Evolutionary conservation across 2,797 vertebrate genomes (phyloP), one percentile per base, ranked within the genome.

Genomic region (Martes flavigula): DNA sequence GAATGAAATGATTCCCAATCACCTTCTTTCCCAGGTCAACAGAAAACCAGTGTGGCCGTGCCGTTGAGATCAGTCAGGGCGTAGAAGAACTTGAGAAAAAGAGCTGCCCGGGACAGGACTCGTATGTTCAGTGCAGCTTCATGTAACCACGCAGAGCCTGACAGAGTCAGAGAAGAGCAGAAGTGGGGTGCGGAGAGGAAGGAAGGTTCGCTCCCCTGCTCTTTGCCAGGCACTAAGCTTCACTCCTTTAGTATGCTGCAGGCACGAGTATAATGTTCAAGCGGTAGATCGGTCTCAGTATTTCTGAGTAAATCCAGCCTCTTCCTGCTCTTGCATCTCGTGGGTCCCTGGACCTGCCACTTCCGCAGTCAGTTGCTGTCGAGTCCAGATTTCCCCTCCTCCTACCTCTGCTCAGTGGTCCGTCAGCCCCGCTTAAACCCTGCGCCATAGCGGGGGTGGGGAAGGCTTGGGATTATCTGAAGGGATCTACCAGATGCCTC

Each of bases 221-320:
- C 27, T 94, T 68, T 64, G 54, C 81, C n/a, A 13, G 14, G 68
- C 73, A 5, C 43, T 64, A 30, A 46, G 68, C 35, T 73, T 17
- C 7, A 35, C 12, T 77, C 66, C 9, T 54, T 32, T 46, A 64
- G 9, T 62, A 48, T 70, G 30, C 81, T 23, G 10, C 35, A 40
- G 62, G 77, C 25, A 12, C 13, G 32, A 43, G 6, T 54, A 3
- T 35, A 35, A 56, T 68, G 56, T 78, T 64, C 70, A 72, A 25
- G 58, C 43, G 23, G 68, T 48, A 25, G 8, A 83, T 77, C 17
- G n/a, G 7, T 81, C n/a, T 87, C 81, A 89, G 64, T 79, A 68
- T 83, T 94, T 94, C 66, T 40, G n/a, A 86, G n/a, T 43, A 13
- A 95, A 77, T 64, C 92, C 70, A 0, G 51, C 46, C 30, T 83